These are phyloP conservation scores for Rattus rattus DNA, from an alignment of 2,113 vertebrate genomes.

Conservation along the genomic window DNA sequence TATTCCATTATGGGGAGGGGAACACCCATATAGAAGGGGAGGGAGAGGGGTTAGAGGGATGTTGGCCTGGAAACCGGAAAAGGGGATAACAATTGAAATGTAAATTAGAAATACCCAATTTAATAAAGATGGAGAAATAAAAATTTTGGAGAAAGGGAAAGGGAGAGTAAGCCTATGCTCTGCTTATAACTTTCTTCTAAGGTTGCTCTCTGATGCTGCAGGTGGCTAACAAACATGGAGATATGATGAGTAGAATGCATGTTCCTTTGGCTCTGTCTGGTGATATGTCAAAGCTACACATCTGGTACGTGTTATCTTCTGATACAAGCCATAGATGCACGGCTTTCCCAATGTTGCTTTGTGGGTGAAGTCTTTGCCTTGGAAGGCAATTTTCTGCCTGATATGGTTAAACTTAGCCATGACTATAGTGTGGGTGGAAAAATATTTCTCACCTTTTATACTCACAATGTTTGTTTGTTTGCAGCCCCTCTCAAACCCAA, in stretches of 20 bases:
- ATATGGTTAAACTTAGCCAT: background rate
- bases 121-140: background rate
- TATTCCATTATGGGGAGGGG: no score
- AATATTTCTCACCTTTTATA: background rate
- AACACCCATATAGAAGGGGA: no score
- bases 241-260: background rate
- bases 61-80: no score
- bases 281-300: background rate
- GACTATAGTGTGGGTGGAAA: background rate
- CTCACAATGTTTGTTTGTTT: background rate
- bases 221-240: background rate
- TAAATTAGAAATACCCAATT: no score
- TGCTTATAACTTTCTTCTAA: background rate
- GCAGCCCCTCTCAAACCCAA: background rate
- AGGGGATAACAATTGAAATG: no score
- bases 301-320: background rate
- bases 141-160: background rate
- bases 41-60: no score
- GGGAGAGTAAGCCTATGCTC: background rate
- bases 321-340: background rate
- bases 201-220: background rate
- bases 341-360: background rate
- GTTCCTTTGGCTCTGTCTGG: background rate
- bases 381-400: background rate
- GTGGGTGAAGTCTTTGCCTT: background rate